Conservation (phyloP, 1,140 invertebrate genomes). For the Portunus trituberculatus region DNA sequence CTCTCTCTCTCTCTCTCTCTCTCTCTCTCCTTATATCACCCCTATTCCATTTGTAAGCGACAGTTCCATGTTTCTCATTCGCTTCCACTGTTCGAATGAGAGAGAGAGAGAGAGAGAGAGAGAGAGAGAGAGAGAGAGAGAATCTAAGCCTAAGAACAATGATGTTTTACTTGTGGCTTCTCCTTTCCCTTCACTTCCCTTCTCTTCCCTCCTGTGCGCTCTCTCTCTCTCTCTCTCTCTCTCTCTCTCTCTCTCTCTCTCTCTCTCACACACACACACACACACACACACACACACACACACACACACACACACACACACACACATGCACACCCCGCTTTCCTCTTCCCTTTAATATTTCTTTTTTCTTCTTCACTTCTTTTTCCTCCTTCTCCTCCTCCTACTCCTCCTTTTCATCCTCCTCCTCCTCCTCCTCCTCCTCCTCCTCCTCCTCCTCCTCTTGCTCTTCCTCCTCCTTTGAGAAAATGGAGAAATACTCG, state of each 20-base stretch:
- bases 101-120: neutral
- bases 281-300: too few species aligned
- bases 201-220: neutral
- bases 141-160: neutral
- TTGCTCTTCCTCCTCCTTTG: neutral
- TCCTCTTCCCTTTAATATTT: neutral
- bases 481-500: slow-evolving; percentile 23
- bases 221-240: slow-evolving; percentile 13
- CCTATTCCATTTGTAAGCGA: slow-evolving; percentile 12
- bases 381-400: neutral
- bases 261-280: neutral
- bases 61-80: slow-evolving; percentile 13
- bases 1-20: slow-evolving; percentile 20
- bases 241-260: neutral
- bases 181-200: neutral
- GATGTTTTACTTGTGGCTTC: slow-evolving; percentile 9
- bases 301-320: neutral
- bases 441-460: too few species aligned
- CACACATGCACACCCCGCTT: neutral
- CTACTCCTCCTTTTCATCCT: neutral
- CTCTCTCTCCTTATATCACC: slow-evolving; percentile 11
- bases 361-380: neutral
- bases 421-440: neutral
- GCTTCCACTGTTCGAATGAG: neutral
- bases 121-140: slow-evolving; percentile 10